Base-by-base conservation (phyloP, 1,140 invertebrate species). In the Bombus breviceps region DNA sequence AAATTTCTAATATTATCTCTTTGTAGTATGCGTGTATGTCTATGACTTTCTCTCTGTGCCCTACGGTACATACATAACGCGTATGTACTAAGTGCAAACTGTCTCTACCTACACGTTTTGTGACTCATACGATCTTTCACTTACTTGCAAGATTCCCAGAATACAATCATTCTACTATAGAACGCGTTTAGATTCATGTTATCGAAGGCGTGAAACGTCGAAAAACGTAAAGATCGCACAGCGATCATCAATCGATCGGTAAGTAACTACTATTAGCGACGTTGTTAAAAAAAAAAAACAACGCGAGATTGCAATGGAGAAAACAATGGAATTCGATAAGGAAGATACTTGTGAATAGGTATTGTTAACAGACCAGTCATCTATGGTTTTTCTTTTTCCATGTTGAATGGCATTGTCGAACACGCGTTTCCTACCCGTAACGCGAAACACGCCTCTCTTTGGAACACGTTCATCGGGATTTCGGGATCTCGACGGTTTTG, bases 161-260 rank as follows among this genome's bases (percentile, higher is more conserved):
- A 64, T 47, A 75, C 59, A 66, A 39, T 76, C 75, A n/a, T 15
- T 72, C 39, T 72, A 3, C 47, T 43, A 69, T n/a, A 59, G 32
- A 59, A 18, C 69, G 47, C 8, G 32, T 32, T 57, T 34, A 34
- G 28, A 39, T 64, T 8, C 78, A 12, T 62, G 18, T 25, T n/a
- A 43, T 39, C 43, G 28, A 71, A 73, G 32, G 68, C 59, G 78
- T 69, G 41, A 81, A 59, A 77, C 47, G n/a, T 37, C 39, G 66
- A 72, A 64, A 34, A 32, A 64, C 43, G 25, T 72, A 22, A 76
- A 73, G 78, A 81, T 85, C 83, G 78, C 83, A 73, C 83, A 81
- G 83, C 78, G 83, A 85, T 66, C 83, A 73, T 71, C 53, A 18
- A 69, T 85, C 57, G 69, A 81, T 53, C 68, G 76, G 68, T 57